Evolutionary conservation across 2,113 vertebrate genomes (phyloP).

Genomic region (Pollimyrus isidori): DNA sequence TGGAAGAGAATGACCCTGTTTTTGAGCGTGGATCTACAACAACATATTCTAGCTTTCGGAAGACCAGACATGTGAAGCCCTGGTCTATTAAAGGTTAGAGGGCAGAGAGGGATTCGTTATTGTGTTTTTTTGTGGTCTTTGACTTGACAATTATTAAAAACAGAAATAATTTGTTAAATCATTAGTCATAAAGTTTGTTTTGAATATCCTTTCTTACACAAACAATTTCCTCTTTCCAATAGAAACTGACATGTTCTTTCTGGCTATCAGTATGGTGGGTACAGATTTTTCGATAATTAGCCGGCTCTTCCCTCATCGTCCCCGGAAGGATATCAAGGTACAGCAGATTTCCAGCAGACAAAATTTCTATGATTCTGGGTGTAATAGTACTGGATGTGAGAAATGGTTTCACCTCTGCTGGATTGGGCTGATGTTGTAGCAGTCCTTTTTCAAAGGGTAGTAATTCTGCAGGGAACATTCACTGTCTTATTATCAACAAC

Average conservation of each 20-base stretch:
- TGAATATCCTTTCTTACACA: not conserved
- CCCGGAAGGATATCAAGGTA: constrained; percentile 91
- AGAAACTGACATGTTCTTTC: constrained; percentile 85
- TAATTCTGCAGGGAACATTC: not conserved
- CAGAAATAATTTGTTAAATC: not conserved
- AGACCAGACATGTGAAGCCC: constrained; percentile 62
- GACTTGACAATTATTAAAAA: not conserved
- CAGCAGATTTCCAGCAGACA: constrained; percentile 2
- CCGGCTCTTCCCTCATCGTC: constrained; percentile 87
- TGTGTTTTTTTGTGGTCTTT: not conserved
- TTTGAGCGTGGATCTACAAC: constrained; percentile 80
- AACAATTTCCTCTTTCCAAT: constrained; percentile 17
- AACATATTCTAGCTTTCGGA: constrained; percentile 76
- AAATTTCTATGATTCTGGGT: not conserved
- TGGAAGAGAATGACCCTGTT: constrained; percentile 72
- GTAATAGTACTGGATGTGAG: not conserved
- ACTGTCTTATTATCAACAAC: not conserved
- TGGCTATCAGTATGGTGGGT: constrained; percentile 84
- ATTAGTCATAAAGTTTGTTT: not conserved
- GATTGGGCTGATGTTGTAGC: not conserved
- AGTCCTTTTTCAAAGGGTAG: not conserved
- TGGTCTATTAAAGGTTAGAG: constrained; percentile 74
- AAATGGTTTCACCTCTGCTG: not conserved
- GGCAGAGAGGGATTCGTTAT: not conserved
- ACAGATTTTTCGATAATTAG: constrained; percentile 81